A percentile compares a stretch with the other conserved stretches of the same genome.
phyloP scores from a whole-genome alignment of 2,888 invertebrate species.

The Meandrusa payeni region DNA sequence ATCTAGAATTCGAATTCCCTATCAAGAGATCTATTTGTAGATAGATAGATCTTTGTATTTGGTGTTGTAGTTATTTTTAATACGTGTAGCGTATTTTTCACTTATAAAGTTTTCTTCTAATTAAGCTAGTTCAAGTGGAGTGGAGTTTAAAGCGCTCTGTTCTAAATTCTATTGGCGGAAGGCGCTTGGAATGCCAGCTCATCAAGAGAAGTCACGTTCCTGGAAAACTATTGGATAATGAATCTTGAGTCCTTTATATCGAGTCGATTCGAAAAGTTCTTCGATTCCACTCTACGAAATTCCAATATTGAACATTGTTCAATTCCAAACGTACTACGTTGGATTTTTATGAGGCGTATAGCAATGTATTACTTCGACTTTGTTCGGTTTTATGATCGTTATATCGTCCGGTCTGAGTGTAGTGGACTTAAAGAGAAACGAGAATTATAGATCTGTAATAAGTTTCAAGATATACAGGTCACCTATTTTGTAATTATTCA shows the following conservation, averaged over 20 bases:
- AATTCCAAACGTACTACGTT: conserved; percentile 28
- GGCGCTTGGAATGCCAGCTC: conserved; percentile 32
- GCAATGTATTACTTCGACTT: conserved; percentile 21
- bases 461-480: too few relatives aligned
- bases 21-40: too few relatives aligned
- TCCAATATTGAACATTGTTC: conserved; percentile 34
- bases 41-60: too few relatives aligned
- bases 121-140: too few relatives aligned
- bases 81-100: too few relatives aligned
- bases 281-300: conserved; percentile 30
- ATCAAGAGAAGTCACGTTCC: conserved; percentile 38
- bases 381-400: conserved; percentile 3
- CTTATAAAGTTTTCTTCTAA: too few relatives aligned
- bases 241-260: conserved; percentile 37
- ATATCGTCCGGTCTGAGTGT: too few relatives aligned
- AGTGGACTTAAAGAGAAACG: too few relatives aligned
- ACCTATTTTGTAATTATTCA: too few relatives aligned
- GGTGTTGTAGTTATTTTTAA: too few relatives aligned
- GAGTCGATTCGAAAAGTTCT: conserved; percentile 34
- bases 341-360: conserved; percentile 33
- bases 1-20: too few relatives aligned
- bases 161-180: conserved; percentile 8
- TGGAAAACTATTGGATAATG: conserved; percentile 41
- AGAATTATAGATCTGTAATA: too few relatives aligned
- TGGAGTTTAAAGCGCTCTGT: neutral